These are phyloP conservation scores for Condylura cristata DNA, from an alignment of 2,113 vertebrate species.

Conservation along the genomic window DNA sequence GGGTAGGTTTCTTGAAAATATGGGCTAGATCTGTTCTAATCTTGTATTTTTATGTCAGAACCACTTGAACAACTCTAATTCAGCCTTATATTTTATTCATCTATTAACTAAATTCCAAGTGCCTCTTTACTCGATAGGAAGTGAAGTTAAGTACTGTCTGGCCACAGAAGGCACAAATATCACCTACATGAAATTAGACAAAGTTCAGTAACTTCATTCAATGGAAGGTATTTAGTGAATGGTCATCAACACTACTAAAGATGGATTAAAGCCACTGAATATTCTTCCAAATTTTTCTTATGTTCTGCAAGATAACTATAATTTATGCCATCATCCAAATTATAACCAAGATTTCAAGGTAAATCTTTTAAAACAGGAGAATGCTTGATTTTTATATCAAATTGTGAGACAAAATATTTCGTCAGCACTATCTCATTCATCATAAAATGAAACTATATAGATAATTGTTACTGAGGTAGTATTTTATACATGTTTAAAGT, in stretches of 20 bases:
- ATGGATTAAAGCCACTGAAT: background rate
- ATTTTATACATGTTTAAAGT: slow-evolving; percentile 37
- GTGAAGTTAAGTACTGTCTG: background rate
- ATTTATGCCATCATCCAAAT: background rate
- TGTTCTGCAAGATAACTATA: background rate
- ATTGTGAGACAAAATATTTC: slow-evolving; percentile 27
- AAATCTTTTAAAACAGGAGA: slow-evolving; percentile 17
- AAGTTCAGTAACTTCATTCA: slow-evolving; percentile 29
- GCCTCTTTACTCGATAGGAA: background rate
- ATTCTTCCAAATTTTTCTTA: slow-evolving; percentile 1
- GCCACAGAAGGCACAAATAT: background rate
- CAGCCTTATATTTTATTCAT: slow-evolving; percentile 28
- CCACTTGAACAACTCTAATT: background rate
- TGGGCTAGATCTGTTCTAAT: background rate
- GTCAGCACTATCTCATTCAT: slow-evolving; percentile 20
- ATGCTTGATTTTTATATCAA: slow-evolving; percentile 38
- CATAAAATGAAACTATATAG: slow-evolving; percentile 48
- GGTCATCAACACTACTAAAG: background rate
- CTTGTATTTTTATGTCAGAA: slow-evolving; percentile 31
- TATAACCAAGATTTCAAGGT: slow-evolving; percentile 6
- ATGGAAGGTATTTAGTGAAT: background rate
- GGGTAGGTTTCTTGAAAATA: background rate
- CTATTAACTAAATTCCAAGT: background rate
- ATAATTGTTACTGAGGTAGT: slow-evolving; percentile 32
- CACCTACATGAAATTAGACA: background rate